phyloP scores from a whole-genome alignment of 2,113 vertebrate genomes.

The Phoxinus phoxinus region DNA sequence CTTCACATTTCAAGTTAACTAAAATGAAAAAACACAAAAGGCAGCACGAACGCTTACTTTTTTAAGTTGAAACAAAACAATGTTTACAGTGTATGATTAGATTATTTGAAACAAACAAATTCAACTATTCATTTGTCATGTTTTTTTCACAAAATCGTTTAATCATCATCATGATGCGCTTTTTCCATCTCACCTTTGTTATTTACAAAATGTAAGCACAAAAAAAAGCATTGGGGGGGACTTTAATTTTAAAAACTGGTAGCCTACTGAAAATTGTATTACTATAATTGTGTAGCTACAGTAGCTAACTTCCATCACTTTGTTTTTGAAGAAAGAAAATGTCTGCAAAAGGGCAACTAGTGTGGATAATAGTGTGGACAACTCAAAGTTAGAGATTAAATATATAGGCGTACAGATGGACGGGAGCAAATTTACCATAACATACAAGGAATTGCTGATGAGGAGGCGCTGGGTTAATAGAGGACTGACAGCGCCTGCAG shows the following conservation, averaged over 20 bases:
- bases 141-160: background rate
- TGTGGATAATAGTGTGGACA: background rate
- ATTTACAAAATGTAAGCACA: background rate
- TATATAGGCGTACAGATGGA: background rate
- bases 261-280: background rate
- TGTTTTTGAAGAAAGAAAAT: background rate
- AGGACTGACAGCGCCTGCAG: slow-evolving; percentile 37
- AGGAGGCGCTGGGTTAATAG: slow-evolving; percentile 39
- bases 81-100: no score
- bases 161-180: background rate
- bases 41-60: no score
- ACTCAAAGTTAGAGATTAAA: slow-evolving; percentile 10
- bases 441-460: slow-evolving; percentile 3
- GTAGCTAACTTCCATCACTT: background rate
- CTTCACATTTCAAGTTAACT: no score
- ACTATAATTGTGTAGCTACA: background rate
- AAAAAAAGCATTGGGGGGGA: background rate
- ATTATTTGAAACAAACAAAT: no score
- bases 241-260: background rate
- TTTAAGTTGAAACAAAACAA: no score
- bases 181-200: background rate
- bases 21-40: no score
- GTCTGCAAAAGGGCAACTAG: slow-evolving; percentile 5
- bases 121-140: background rate
- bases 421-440: background rate